Evolutionary conservation across 2,797 vertebrate genomes (phyloP).

Genomic region (Amblyopsis hoosieri): DNA sequence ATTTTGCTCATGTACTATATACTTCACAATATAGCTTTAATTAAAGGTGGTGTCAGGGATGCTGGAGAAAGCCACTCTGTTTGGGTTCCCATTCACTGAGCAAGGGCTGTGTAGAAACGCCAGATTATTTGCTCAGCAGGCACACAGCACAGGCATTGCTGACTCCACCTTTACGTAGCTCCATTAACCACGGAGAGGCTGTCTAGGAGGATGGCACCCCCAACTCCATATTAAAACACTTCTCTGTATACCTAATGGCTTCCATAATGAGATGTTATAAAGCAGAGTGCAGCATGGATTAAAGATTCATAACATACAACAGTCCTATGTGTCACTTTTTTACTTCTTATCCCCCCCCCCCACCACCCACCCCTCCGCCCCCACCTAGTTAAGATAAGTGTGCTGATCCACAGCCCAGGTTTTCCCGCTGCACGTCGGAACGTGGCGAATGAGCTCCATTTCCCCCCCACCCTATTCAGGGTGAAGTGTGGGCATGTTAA

Average conservation of each 20-base stretch:
- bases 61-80: too few species aligned
- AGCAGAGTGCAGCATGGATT: constrained; percentile 35
- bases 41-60: too few species aligned
- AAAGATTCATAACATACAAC: constrained; percentile 38
- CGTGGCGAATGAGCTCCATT: constrained; percentile 22
- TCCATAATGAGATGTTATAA: constrained; percentile 26
- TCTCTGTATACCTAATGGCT: neutral
- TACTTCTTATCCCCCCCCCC: neutral
- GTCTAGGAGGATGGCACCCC: constrained; percentile 27
- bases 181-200: constrained; percentile 1
- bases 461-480: constrained; percentile 1
- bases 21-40: neutral
- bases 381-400: constrained; percentile 17
- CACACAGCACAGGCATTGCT: too few species aligned
- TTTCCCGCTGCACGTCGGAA: neutral
- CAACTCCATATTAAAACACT: constrained; percentile 1
- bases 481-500: constrained; percentile 1
- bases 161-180: too few species aligned
- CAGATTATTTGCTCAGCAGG: too few species aligned
- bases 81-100: too few species aligned
- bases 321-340: neutral
- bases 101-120: too few species aligned
- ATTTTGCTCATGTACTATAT: constrained; percentile 26
- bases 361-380: neutral
- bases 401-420: constrained; percentile 10